These are phyloP conservation scores for Punctoribates punctum DNA, from an alignment of 2,888 invertebrate genomes.

Conservation along the genomic window DNA sequence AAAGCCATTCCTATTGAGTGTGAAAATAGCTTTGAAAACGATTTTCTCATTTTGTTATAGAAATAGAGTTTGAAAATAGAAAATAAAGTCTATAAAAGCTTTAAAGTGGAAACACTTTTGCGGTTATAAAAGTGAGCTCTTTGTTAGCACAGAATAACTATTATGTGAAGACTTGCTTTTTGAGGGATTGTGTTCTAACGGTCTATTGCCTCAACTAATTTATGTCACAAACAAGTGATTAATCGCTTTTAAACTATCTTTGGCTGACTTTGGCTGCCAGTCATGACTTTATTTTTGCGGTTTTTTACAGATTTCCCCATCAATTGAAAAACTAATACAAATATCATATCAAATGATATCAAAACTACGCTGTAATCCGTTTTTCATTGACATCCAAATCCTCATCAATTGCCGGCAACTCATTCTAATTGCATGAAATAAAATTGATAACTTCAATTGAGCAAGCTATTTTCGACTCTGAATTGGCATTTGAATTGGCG, in stretches of 20 bases:
- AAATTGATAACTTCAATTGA: too few species aligned
- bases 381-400: not conserved
- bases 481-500: not conserved
- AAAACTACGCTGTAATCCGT: not conserved
- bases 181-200: constrained; percentile 13
- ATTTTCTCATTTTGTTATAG: not conserved
- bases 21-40: not conserved
- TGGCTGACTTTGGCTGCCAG: constrained; percentile 22
- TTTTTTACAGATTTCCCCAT: not conserved
- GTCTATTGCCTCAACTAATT: constrained; percentile 33
- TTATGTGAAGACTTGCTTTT: constrained; percentile 10
- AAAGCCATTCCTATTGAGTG: constrained; percentile 29
- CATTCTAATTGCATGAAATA: too few species aligned
- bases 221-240: constrained; percentile 29
- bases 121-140: constrained; percentile 15
- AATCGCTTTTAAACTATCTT: constrained; percentile 36
- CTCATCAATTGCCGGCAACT: not conserved
- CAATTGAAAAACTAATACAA: not conserved
- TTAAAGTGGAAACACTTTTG: constrained; percentile 26
- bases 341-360: not conserved
- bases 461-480: too few species aligned
- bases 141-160: constrained; percentile 2
- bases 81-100: constrained; percentile 29
- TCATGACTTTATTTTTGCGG: constrained; percentile 10
- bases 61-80: constrained; percentile 15